These are phyloP conservation scores for Phataginus tetradactyla DNA, from an alignment of 2,797 vertebrate genomes.

Conservation along the genomic window DNA sequence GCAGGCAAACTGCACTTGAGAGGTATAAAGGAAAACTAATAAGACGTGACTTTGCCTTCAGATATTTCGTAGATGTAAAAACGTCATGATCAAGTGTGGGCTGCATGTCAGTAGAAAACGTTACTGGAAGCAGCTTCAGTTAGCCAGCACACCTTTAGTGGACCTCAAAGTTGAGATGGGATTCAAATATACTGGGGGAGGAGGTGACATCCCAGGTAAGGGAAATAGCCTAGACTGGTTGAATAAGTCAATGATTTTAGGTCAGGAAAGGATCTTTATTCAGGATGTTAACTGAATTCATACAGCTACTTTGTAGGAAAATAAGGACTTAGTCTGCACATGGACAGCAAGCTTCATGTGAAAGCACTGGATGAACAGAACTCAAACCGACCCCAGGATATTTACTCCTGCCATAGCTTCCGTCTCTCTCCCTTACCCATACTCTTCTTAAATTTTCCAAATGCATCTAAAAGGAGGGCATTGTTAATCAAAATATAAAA, in stretches of 20 bases:
- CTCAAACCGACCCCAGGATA: not conserved
- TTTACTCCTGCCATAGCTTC: not conserved
- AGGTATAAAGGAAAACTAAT: not conserved
- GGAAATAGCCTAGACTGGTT: not conserved
- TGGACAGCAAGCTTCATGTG: not conserved
- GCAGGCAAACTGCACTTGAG: slow-evolving; percentile 1
- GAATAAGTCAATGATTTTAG: slow-evolving; percentile 21
- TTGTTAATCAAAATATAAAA: slow-evolving; percentile 50
- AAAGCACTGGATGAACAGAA: slow-evolving; percentile 4
- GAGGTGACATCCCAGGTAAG: not conserved
- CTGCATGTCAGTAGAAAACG: not conserved
- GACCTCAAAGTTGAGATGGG: not conserved
- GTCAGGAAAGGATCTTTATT: slow-evolving; percentile 12
- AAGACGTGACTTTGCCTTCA: slow-evolving; percentile 2
- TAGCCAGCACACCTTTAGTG: not conserved
- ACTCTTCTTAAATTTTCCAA: slow-evolving; percentile 36
- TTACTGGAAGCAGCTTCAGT: not conserved
- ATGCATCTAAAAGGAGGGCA: slow-evolving; percentile 43
- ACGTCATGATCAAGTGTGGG: not conserved
- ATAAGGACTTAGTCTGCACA: not conserved
- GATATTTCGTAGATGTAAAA: not conserved
- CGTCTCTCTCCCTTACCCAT: not conserved
- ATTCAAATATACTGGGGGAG: not conserved
- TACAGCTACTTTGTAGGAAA: not conserved
- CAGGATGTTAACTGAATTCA: slow-evolving; percentile 40